These are phyloP conservation scores for Perizoma affinitatum DNA, from an alignment of 2,888 invertebrate genomes.

Conservation along the genomic window DNA sequence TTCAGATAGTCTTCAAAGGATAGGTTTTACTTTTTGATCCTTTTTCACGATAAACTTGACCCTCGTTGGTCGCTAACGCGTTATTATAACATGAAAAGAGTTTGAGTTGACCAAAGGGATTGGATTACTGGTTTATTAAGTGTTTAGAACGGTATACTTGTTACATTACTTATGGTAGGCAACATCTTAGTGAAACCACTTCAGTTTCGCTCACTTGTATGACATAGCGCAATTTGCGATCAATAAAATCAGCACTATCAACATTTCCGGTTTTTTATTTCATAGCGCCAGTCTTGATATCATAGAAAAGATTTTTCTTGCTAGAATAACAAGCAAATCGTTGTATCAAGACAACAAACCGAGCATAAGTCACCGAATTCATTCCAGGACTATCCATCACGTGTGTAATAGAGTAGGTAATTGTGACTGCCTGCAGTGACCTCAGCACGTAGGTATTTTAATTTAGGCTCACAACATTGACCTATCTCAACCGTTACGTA, in stretches of 20 bases:
- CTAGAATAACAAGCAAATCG: slow-evolving; percentile 3
- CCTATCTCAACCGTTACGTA: slow-evolving; percentile 43
- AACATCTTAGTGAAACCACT: too few species aligned
- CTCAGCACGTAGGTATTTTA: slow-evolving; percentile 38
- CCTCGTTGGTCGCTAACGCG: slow-evolving; percentile 35
- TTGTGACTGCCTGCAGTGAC: slow-evolving; percentile 34
- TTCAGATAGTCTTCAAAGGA: slow-evolving; percentile 30
- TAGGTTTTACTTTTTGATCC: slow-evolving; percentile 42
- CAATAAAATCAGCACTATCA: too few species aligned
- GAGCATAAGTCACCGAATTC: slow-evolving; percentile 5
- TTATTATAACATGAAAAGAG: slow-evolving; percentile 39
- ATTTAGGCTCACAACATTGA: slow-evolving; percentile 41
- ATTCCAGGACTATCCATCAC: slow-evolving; percentile 6
- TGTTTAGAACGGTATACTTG: slow-evolving; percentile 26
- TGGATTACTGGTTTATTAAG: slow-evolving; percentile 42
- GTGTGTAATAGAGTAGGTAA: slow-evolving; percentile 11
- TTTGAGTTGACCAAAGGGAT: slow-evolving; percentile 40
- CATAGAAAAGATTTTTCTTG: not conserved
- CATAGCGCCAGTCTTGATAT: too few species aligned
- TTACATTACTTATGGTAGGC: too few species aligned
- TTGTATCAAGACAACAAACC: slow-evolving; percentile 1
- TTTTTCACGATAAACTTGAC: slow-evolving; percentile 37
- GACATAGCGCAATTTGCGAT: too few species aligned
- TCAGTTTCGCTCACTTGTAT: too few species aligned
- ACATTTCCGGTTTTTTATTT: too few species aligned